A percentile compares a stretch with the other conserved stretches of the same genome.
These are phyloP conservation scores for Larimichthys crocea DNA, from an alignment of 2,113 vertebrate genomes.

Conservation along the genomic window DNA sequence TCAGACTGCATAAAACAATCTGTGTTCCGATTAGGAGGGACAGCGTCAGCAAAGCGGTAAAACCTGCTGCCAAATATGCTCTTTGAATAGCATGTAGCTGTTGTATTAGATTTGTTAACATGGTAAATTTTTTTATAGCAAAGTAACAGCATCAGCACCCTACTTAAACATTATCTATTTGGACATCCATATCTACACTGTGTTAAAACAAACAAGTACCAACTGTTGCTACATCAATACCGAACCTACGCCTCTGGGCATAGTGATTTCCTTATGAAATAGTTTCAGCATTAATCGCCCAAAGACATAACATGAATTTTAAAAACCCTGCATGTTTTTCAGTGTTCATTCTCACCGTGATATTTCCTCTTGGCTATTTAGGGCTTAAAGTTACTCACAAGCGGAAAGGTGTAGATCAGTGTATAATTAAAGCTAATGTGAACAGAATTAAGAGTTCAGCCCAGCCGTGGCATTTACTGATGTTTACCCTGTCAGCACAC, in stretches of 20 bases:
- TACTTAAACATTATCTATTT: not conserved
- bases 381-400: conserved; percentile 6
- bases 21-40: conserved; percentile 5
- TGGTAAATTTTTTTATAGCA: too few relatives aligned
- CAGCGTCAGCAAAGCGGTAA: conserved; percentile 1
- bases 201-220: not conserved
- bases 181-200: not conserved
- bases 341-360: not conserved
- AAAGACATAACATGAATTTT: not conserved
- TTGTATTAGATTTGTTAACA: not conserved
- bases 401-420: conserved; percentile 29
- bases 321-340: not conserved
- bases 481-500: conserved; percentile 61
- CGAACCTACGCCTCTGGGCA: not conserved
- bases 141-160: too few relatives aligned
- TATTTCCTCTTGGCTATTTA: conserved; percentile 23
- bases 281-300: not conserved
- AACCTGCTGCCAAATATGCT: not conserved
- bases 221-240: conserved; percentile 10
- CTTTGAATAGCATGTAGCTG: not conserved
- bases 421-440: conserved; percentile 45
- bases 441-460: conserved; percentile 51
- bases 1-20: not conserved
- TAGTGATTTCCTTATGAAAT: not conserved
- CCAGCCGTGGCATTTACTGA: conserved; percentile 45